Evolutionary conservation across 1,140 invertebrate genomes (phyloP).

Genomic region (Drosophila kikkawai): DNA sequence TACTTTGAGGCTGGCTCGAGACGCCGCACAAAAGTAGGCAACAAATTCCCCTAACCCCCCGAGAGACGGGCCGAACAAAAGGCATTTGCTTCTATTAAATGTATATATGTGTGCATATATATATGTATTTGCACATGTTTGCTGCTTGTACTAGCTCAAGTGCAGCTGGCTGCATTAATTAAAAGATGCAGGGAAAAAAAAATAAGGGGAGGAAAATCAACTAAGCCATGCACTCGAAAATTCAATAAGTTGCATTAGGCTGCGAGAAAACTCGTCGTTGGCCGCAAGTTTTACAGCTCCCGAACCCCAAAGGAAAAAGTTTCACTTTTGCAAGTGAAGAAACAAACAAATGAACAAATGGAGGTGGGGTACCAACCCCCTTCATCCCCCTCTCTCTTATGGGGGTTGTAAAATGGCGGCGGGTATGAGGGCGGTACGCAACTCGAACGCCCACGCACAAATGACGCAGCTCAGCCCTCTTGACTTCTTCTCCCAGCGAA

Average conservation of each 20-base stretch:
- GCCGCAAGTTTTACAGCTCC: conserved; percentile 47
- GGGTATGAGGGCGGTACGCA: conserved; percentile 12
- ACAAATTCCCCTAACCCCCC: conserved; percentile 1
- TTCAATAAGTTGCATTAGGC: conserved; percentile 76
- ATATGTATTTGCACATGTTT: background rate
- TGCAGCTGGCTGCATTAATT: conserved; percentile 65
- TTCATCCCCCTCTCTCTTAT: background rate
- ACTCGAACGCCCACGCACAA: conserved; percentile 74
- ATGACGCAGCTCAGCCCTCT: conserved; percentile 46
- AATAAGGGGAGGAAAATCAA: conserved; percentile 47
- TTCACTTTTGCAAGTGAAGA: conserved; percentile 52
- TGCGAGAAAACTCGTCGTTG: conserved; percentile 30
- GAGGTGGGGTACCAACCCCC: background rate
- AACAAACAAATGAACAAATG: conserved; percentile 41
- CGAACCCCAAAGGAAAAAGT: conserved; percentile 53
- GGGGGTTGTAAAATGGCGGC: conserved; percentile 15
- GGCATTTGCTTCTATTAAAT: conserved; percentile 22
- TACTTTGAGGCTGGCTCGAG: conserved; percentile 58
- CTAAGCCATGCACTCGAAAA: conserved; percentile 60
- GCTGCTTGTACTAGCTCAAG: conserved; percentile 19
- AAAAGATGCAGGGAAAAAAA: conserved; percentile 39
- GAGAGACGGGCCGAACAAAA: conserved; percentile 40
- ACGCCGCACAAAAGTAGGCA: conserved; percentile 66
- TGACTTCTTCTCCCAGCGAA: conserved; percentile 24
- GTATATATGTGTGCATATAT: background rate